Base-by-base conservation (phyloP, 2,888 invertebrate genomes). In the Sympetrum striolatum region DNA sequence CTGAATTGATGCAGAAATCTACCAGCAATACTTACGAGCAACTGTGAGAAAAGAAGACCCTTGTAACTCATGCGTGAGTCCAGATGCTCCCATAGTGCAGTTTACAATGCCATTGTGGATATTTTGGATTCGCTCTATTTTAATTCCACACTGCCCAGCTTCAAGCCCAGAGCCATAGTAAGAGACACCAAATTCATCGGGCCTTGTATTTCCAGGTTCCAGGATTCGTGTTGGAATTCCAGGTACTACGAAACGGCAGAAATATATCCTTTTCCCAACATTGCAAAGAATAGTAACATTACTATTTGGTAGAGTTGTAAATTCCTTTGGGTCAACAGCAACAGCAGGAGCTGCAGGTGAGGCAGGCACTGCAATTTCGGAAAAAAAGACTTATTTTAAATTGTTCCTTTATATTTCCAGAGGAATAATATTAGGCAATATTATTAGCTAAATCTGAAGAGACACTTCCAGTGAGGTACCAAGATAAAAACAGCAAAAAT, bases 111-210 rank as follows among this genome's bases (percentile, higher is more conserved):
- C 97, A 93, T 97, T 96, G 94, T 96, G 95, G 81, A 94, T 94
- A 90, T 96, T 96, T 91, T 94, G 95, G 25, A 97, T 95, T 91
- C 94, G 94, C 91, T 95, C 94, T 91, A 97, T 96, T 91, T 94
- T 95, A 6, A 96, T 96, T 2, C 97, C 97, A 92, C 97, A 97
- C 92, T 97, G 96, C 0, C 97, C 97, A 1, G 95, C 95, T 92
- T 95, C 93, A 15, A 95, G 92, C 5, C 96, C 95, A 80, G 94
- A 93, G 0, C 96, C 96, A 10, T 93, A 93, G 92, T 96, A 96
- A 0, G 94, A 93, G 53, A 95, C 94, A n/a, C 95, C 95, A 53
- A 3, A 53, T 18, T 53, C 53, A 0, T 94, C 93, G 94, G 86
- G 94, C 94, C 15, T 96, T 96, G 82, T 90, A 94, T 92, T 18